Base-by-base conservation (phyloP, 1,140 invertebrate genomes). In the Latrodectus geometricus region DNA sequence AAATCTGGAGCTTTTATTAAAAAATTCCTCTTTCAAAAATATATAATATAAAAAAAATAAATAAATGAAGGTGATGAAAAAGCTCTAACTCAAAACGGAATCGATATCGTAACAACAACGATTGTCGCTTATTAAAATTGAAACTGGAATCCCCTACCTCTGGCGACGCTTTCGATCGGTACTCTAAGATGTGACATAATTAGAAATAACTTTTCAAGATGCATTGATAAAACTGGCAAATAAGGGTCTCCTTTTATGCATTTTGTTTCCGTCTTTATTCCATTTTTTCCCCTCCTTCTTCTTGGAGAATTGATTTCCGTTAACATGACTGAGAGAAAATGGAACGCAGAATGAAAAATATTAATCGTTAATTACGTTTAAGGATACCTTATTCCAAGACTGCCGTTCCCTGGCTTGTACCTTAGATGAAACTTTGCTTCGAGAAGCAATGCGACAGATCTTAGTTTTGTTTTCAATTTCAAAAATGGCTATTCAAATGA, bases 71-170 rank as follows among this genome's bases (percentile, higher is more conserved):
- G 21, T 20, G 69, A 70, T n/a, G 35, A 70, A 70, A 70, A 70
- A 70, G 21, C 35, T 70, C 12, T 12, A 48, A 21, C 12, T 48
- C 35, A 48, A 48, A 21, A 70, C 15, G n/a, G 52, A 77, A 77
- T 61, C 56, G 14, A 77, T 61, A 61, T 11, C 8, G n/a, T 8
- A 20, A 70, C 12, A 65, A 15, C 14, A 15, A 61, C 52, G 75
- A 77, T 61, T 77, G 75, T 77, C 52, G 75, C 75, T 77, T 77
- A 77, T 77, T 77, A 77, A 77, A 77, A 77, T 77, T 23, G 20
- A 56, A 77, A 77, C 20, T 52, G 49, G 73, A 75, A 52, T 8
- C 35, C 15, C 15, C 15, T 70, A n/a, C 35, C n/a, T 21, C 14
- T 23, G 35, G 21, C 8, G 14, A 23, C 9, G 17, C 0, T 21